Conservation (phyloP, 2,888 invertebrate genomes). For the Ernsta delagoae region DNA sequence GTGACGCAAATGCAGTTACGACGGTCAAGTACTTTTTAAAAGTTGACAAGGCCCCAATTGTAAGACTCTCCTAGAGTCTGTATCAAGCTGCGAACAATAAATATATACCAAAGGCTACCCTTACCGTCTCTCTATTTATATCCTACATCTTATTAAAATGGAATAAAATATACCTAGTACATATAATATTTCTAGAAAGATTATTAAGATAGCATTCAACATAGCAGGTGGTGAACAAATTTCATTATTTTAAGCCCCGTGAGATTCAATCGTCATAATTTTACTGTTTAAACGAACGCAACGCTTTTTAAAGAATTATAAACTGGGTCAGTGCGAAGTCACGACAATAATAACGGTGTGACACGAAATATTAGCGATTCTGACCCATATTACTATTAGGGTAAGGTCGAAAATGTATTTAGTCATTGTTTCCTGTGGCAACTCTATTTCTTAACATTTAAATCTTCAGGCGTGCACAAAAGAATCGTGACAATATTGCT, state of each 20-base stretch:
- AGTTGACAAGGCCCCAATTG: too few species aligned
- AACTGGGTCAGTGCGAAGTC: slow-evolving; percentile 29
- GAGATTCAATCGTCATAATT: slow-evolving; percentile 25
- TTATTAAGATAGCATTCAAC: background rate
- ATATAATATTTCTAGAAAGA: background rate
- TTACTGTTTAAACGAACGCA: slow-evolving; percentile 29
- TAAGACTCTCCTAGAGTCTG: too few species aligned
- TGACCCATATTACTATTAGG: background rate
- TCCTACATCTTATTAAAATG: too few species aligned
- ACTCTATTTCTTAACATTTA: slow-evolving; percentile 22
- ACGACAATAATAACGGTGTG: slow-evolving; percentile 1
- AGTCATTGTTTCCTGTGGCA: slow-evolving; percentile 4
- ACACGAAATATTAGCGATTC: background rate
- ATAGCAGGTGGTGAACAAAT: slow-evolving; percentile 1
- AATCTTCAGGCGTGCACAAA: slow-evolving; percentile 16
- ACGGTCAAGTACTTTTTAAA: too few species aligned
- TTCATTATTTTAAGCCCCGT: slow-evolving; percentile 2
- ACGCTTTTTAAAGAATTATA: slow-evolving; percentile 24
- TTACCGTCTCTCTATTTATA: too few species aligned
- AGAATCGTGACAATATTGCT: slow-evolving; percentile 15
- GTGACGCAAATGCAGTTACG: too few species aligned
- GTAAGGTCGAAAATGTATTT: slow-evolving; percentile 7
- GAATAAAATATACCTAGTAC: too few species aligned
- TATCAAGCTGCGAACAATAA: too few species aligned
- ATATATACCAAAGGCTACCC: too few species aligned